A percentile compares a stretch with the other conserved stretches of the same genome.
Evolutionary conservation across 2,797 vertebrate genomes (phyloP).

Genomic region (Borostomias antarcticus): DNA sequence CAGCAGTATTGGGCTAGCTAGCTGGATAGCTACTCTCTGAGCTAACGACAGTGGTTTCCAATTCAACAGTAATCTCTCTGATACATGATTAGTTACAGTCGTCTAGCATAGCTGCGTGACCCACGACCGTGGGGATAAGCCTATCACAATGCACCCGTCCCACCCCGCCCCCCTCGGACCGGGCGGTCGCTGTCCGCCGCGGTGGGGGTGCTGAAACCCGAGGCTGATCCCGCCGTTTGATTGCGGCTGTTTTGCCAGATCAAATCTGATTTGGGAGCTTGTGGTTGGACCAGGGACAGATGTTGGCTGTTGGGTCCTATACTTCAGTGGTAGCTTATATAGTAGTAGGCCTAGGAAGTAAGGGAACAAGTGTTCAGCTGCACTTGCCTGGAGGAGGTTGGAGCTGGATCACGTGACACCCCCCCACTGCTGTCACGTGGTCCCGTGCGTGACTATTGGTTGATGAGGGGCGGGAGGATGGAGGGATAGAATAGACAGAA

Average conservation of each 20-base stretch:
- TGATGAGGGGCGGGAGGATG: no score
- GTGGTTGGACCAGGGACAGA: neutral
- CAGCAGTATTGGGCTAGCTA: neutral
- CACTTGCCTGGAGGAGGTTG: neutral
- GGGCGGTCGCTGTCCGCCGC: conserved; percentile 1
- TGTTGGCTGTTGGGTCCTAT: neutral
- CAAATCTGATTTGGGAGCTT: neutral
- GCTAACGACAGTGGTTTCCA: no score
- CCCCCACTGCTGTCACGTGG: neutral
- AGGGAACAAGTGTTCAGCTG: neutral
- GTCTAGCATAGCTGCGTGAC: neutral
- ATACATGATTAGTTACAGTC: conserved; percentile 1
- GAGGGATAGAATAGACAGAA: no score
- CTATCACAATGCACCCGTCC: conserved; percentile 12
- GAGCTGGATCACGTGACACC: no score
- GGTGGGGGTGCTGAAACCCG: conserved; percentile 8
- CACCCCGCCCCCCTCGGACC: neutral
- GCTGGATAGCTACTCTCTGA: neutral
- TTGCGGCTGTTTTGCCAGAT: neutral
- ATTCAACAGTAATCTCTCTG: no score
- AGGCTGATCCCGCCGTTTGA: neutral
- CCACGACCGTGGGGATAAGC: neutral
- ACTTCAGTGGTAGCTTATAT: neutral
- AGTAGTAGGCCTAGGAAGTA: neutral
- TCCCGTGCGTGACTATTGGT: no score